A percentile compares a stretch with the other conserved stretches of the same genome.
Conservation (phyloP, 92 coral and sea anemone species). For the Ricordea florida region DNA sequence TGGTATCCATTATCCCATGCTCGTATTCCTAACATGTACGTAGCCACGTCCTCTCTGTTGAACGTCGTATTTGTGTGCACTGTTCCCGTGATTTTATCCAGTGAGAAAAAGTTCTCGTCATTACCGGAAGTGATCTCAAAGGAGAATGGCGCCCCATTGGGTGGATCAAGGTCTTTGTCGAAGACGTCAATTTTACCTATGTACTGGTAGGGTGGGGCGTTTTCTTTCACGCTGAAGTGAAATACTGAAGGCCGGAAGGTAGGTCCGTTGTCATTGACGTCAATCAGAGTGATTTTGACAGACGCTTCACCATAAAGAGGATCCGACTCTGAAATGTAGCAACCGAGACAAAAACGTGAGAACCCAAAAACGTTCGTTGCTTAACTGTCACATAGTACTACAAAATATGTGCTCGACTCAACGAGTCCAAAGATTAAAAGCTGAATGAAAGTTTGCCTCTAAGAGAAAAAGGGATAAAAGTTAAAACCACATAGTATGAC, state of each 20-base stretch:
- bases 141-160: slow-evolving; percentile 79
- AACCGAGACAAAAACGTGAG: too few relatives aligned
- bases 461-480: too few relatives aligned
- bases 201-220: slow-evolving; percentile 56
- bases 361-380: too few relatives aligned
- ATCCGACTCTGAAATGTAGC: slow-evolving; percentile 42
- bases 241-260: slow-evolving; percentile 58
- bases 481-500: too few relatives aligned
- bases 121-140: slow-evolving; percentile 68
- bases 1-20: slow-evolving; percentile 82
- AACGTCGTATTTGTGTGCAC: slow-evolving; percentile 54
- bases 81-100: slow-evolving; percentile 49
- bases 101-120: slow-evolving; percentile 50
- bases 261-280: slow-evolving; percentile 96
- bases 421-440: too few relatives aligned
- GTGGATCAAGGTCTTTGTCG: slow-evolving; percentile 82
- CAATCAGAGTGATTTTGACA: slow-evolving; percentile 68
- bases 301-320: slow-evolving; percentile 79
- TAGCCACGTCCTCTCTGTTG: slow-evolving; percentile 75
- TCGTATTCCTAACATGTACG: slow-evolving; percentile 60
- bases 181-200: slow-evolving; percentile 74
- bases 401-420: too few relatives aligned
- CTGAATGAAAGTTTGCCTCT: too few relatives aligned
- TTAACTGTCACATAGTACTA: too few relatives aligned
- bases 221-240: slow-evolving; percentile 73